Conservation (phyloP, 2,113 vertebrate genomes). For the Lagenorhynchus albirostris region DNA sequence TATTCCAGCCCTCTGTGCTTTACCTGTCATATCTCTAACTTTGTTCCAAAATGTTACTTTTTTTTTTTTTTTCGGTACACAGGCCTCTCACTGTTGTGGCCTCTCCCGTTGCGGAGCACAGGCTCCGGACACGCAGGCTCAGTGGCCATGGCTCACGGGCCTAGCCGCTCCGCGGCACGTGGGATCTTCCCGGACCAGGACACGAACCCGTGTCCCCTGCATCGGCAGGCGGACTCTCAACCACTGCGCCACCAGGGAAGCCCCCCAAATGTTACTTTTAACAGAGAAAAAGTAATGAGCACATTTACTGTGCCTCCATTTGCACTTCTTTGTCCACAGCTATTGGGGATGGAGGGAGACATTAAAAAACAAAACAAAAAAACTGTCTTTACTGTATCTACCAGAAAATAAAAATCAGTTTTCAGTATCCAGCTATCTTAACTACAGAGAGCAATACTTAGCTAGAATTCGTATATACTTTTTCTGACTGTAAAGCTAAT, state of each 20-base stretch:
- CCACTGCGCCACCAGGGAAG: too few relatives aligned
- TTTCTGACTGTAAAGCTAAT: constrained; percentile 4
- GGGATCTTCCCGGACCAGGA: fast-evolving
- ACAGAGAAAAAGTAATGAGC: not conserved
- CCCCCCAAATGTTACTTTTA: not conserved
- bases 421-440: not conserved
- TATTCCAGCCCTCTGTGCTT: not conserved
- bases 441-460: not conserved
- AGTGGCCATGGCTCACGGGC: too few relatives aligned
- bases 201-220: too few relatives aligned
- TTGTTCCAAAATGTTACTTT: not conserved
- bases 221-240: too few relatives aligned
- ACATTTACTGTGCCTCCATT: not conserved
- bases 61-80: too few relatives aligned
- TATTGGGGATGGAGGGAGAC: not conserved
- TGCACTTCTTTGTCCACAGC: not conserved
- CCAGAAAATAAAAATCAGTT: not conserved
- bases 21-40: not conserved
- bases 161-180: fast-evolving
- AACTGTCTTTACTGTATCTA: not conserved
- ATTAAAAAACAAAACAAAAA: not conserved
- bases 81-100: too few relatives aligned
- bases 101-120: too few relatives aligned
- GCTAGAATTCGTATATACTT: not conserved
- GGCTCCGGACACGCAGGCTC: too few relatives aligned